Percentiles rank a stretch among this genome's conserved stretches.
phyloP scores from a whole-genome alignment of 2,888 invertebrate genomes.

The Pycnomerus fuliginosus region DNA sequence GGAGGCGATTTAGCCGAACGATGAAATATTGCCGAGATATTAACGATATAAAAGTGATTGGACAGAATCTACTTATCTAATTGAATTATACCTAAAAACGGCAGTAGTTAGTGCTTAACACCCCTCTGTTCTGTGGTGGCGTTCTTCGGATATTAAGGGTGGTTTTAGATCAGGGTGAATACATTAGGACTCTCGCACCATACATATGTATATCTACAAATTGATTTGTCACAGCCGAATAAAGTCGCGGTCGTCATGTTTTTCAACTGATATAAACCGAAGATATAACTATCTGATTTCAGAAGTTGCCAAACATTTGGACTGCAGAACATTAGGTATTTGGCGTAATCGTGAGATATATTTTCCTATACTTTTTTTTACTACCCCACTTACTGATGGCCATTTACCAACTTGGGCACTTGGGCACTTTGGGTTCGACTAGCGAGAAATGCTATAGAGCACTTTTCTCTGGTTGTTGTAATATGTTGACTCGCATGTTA shows the following conservation, averaged over 20 bases:
- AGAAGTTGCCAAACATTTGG: neutral
- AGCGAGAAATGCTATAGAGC: too few relatives aligned
- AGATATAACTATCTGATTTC: neutral
- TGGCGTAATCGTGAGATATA: neutral
- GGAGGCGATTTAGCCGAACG: constrained; percentile 12
- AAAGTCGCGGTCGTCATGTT: constrained; percentile 52
- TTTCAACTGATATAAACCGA: constrained; percentile 24
- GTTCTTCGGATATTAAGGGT: constrained; percentile 43
- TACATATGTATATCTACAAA: constrained; percentile 56
- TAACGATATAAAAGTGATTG: too few relatives aligned
- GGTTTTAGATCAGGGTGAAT: constrained; percentile 50
- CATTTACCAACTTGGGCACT: too few relatives aligned
- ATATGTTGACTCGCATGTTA: too few relatives aligned
- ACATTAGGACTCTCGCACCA: constrained; percentile 50
- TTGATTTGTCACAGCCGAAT: constrained; percentile 55
- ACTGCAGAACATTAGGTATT: neutral
- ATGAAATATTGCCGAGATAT: too few relatives aligned
- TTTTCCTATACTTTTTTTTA: neutral
- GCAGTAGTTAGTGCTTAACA: constrained; percentile 19
- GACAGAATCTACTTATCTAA: constrained; percentile 8
- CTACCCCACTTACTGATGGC: too few relatives aligned
- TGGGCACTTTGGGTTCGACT: too few relatives aligned
- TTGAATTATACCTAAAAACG: constrained; percentile 17
- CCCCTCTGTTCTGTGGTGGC: constrained; percentile 35
- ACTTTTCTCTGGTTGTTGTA: too few relatives aligned